Base-by-base conservation (phyloP, 2,888 invertebrate genomes). In the Pseudococcus longispinus region DNA sequence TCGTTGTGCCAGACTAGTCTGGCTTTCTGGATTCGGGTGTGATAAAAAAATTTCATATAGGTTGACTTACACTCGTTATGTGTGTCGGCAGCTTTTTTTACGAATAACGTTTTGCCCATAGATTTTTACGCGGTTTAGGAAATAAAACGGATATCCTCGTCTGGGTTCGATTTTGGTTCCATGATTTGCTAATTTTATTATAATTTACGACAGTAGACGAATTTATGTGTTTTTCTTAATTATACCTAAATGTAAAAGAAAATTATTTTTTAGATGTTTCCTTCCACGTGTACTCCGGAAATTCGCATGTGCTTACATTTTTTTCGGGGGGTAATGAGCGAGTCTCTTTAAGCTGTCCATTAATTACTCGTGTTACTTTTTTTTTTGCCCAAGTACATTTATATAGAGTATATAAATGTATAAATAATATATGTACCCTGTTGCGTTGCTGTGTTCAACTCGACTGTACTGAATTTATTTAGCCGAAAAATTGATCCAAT, bases 71-170 rank as follows among this genome's bases (percentile, higher is more conserved):
- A 20, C 60, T 60, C 20, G n/a, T 11, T n/a, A 65, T 65, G 65
- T 65, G 26, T 65, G 65, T 65, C 65, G 65, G 65, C 23, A 26
- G 20, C 65, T 65, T 65, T 70, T 55, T 74, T 74, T 32, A 74
- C 74, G 13, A 74, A 74, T 74, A 74, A 74, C 74, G 74, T 74
- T 74, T 74, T 32, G 15, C 4, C 4, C 8, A n/a, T 11, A 5
- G 11, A 37, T 37, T 74, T 37, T 29, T n/a, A 74, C 29, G 37
- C 37, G 74, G 8, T 74, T 74, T 74, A 74, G 74, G 74, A 74
- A 74, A 74, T 74, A 37, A 74, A 74, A 74, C 74, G 74, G 74
- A 74, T 74, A 74, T 74, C 74, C 74, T 74, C 74, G 74, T 74
- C 74, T 74, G 74, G 29, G 37, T 74, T 74, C 74, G 74, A 74